Conservation (phyloP, 2,797 vertebrate species). For the Anolis apletophallus region DNA sequence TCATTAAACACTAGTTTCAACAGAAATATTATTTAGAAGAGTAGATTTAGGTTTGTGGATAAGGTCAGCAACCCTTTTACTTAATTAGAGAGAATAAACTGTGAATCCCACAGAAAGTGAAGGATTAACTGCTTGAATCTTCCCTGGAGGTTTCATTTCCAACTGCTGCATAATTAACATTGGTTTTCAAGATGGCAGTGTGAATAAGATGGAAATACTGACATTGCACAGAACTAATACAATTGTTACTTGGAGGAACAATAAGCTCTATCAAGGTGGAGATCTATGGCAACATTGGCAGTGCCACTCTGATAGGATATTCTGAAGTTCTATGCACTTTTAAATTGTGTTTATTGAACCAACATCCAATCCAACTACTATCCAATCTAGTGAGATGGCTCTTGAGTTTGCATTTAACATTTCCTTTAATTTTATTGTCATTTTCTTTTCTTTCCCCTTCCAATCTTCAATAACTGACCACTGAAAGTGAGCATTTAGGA, state of each 20-base stretch:
- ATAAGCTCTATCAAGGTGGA: background rate
- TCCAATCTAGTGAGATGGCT: conserved; percentile 54
- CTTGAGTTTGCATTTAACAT: conserved; percentile 50
- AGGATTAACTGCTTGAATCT: background rate
- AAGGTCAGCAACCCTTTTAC: background rate
- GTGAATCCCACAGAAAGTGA: background rate
- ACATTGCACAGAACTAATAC: background rate
- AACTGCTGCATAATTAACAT: background rate
- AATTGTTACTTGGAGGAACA: conserved; percentile 14
- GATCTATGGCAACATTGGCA: background rate
- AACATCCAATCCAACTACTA: conserved; percentile 52
- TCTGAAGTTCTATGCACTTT: conserved; percentile 62
- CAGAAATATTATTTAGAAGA: no score
- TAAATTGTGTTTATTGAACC: conserved; percentile 30
- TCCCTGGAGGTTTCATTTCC: conserved; percentile 6
- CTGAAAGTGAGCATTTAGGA: conserved; percentile 47
- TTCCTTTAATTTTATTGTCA: conserved; percentile 49
- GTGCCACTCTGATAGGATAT: background rate
- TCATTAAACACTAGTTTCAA: no score
- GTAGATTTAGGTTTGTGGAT: accelerated
- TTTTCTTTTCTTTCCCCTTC: conserved; percentile 27
- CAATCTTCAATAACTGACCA: conserved; percentile 26
- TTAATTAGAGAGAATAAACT: conserved; percentile 21
- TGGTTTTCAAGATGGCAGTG: background rate
- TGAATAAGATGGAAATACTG: conserved; percentile 2